These are phyloP conservation scores for Epiperipatus broadwayi DNA, from an alignment of 2,888 invertebrate genomes.

Conservation along the genomic window DNA sequence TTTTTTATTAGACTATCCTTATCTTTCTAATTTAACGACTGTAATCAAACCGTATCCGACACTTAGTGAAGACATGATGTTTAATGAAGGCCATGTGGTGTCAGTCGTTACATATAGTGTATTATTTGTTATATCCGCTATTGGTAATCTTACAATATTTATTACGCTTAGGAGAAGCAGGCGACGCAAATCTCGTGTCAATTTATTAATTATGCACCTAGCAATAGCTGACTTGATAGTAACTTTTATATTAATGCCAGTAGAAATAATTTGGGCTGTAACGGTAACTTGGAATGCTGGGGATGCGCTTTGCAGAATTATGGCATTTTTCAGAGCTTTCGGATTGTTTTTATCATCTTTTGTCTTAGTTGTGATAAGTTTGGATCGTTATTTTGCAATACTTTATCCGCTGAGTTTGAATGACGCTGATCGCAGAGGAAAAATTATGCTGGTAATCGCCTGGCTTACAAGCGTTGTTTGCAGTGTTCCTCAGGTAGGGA, in stretches of 20 bases:
- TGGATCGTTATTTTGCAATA: constrained; percentile 72
- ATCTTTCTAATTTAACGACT: no score
- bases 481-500: constrained; percentile 66
- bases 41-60: not conserved
- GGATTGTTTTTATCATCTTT: constrained; percentile 70
- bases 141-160: constrained; percentile 61
- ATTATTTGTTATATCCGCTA: constrained; percentile 61
- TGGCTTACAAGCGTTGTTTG: constrained; percentile 61
- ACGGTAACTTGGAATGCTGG: constrained; percentile 72
- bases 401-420: constrained; percentile 50
- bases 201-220: constrained; percentile 63
- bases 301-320: constrained; percentile 60
- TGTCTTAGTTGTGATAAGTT: constrained; percentile 66
- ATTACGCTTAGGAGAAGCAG: constrained; percentile 45
- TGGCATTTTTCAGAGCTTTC: constrained; percentile 68
- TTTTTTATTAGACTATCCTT: no score
- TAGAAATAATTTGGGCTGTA: constrained; percentile 67
- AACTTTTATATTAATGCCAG: constrained; percentile 71
- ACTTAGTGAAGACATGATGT: constrained; percentile 45
- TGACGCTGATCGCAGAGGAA: constrained; percentile 50
- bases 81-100: constrained; percentile 62
- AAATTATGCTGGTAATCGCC: constrained; percentile 51
- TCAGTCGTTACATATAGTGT: constrained; percentile 65
- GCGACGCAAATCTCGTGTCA: constrained; percentile 48
- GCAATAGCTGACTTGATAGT: constrained; percentile 73